Conservation (phyloP, 2,888 invertebrate genomes). For the Lymantria monacha region DNA sequence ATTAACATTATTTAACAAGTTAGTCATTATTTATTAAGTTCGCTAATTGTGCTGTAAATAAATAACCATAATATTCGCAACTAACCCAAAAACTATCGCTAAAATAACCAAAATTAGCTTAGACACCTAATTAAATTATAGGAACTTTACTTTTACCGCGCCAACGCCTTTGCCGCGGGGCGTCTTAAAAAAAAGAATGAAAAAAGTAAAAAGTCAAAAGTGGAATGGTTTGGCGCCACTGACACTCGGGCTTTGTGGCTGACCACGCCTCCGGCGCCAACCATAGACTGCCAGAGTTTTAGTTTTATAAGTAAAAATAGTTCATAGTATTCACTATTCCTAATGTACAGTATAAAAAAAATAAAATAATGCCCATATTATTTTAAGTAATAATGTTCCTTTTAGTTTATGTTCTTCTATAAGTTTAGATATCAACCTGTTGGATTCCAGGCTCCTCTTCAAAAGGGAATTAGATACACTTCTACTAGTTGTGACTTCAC, state of each 20-base stretch:
- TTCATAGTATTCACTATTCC: slow-evolving; percentile 4
- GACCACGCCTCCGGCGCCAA: slow-evolving; percentile 67
- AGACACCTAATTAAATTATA: slow-evolving; percentile 55
- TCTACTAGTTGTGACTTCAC: no score
- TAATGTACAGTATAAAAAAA: no score
- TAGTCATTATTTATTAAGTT: background rate
- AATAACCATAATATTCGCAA: slow-evolving; percentile 5
- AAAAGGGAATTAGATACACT: no score
- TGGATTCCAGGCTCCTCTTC: no score
- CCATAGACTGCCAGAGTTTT: slow-evolving; percentile 2
- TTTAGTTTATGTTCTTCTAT: no score
- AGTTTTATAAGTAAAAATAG: slow-evolving; percentile 10
- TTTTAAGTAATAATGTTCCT: no score
- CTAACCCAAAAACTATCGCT: slow-evolving; percentile 12
- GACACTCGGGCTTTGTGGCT: slow-evolving; percentile 49
- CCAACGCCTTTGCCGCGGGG: slow-evolving; percentile 61
- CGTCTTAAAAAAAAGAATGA: slow-evolving; percentile 45
- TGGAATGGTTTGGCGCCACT: slow-evolving; percentile 70
- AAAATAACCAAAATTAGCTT: slow-evolving; percentile 22
- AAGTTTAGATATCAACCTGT: no score
- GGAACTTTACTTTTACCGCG: slow-evolving; percentile 36
- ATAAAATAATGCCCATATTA: no score
- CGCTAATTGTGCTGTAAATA: background rate
- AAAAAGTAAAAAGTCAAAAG: slow-evolving; percentile 56
- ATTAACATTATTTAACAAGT: no score